phyloP scores from a whole-genome alignment of 1,140 invertebrate species.

The Zeugodacus cucurbitae region DNA sequence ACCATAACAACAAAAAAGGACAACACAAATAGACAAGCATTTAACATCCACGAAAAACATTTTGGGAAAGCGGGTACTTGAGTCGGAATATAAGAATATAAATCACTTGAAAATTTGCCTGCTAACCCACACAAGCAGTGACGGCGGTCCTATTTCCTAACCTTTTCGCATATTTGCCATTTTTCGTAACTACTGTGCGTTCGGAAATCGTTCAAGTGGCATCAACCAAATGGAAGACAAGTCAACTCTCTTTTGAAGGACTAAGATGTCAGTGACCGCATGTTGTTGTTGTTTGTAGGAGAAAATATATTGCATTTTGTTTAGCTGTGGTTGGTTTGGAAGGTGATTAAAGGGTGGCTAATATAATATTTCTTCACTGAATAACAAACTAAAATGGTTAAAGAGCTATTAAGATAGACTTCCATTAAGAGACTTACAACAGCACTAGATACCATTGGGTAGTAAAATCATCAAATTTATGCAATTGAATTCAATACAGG shows the following conservation, averaged over 20 bases:
- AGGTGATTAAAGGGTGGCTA: not conserved
- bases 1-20: not conserved
- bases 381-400: too few species aligned
- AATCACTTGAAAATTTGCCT: not conserved
- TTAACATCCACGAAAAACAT: not conserved
- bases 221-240: not conserved
- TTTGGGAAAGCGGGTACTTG: not conserved
- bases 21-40: too few species aligned
- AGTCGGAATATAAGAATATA: not conserved
- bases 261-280: not conserved
- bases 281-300: not conserved
- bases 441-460: too few species aligned
- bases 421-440: too few species aligned
- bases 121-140: not conserved
- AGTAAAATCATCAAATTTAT: too few species aligned
- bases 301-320: not conserved
- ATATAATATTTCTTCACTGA: not conserved
- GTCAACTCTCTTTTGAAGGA: not conserved
- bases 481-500: too few species aligned
- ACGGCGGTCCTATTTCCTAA: too few species aligned
- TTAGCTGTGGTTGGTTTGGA: not conserved
- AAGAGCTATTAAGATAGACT: too few species aligned
- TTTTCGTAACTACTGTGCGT: not conserved
- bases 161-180: not conserved
- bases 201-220: not conserved